These are phyloP conservation scores for Marasmarcha lunaedactyla DNA, from an alignment of 2,888 invertebrate species.

Conservation along the genomic window DNA sequence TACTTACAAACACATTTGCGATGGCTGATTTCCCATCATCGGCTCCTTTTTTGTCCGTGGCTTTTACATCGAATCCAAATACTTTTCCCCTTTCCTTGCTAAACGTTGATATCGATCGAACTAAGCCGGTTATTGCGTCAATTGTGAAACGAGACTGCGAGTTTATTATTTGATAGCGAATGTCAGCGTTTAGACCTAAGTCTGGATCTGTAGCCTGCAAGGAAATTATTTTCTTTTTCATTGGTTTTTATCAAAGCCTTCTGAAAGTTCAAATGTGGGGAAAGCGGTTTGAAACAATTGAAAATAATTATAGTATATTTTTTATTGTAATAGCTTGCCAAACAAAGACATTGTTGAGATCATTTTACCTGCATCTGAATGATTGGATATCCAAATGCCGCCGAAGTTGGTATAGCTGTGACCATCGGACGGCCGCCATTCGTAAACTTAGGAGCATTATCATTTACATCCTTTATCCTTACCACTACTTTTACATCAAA, in stretches of 20 bases:
- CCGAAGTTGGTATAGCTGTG: conserved; percentile 84
- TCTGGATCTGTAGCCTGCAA: conserved; percentile 80
- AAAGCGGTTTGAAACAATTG: too few species aligned
- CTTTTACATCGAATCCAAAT: conserved; percentile 89
- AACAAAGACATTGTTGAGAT: not conserved
- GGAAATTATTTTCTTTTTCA: too few species aligned
- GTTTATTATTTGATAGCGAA: conserved; percentile 84
- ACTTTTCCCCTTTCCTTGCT: conserved; percentile 79
- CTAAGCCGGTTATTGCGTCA: conserved; percentile 81
- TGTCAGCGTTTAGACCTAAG: conserved; percentile 79
- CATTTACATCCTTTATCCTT: conserved; percentile 83
- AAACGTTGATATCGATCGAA: conserved; percentile 78
- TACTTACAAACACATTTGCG: conserved; percentile 85
- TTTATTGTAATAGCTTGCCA: not conserved
- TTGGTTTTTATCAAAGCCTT: too few species aligned
- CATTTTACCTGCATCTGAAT: conserved; percentile 75
- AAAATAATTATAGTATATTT: too few species aligned
- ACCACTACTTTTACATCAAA: conserved; percentile 86
- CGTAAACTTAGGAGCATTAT: conserved; percentile 83
- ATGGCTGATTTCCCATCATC: conserved; percentile 87
- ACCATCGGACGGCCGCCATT: conserved; percentile 82
- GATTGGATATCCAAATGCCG: conserved; percentile 85
- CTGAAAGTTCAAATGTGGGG: too few species aligned
- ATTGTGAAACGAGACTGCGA: conserved; percentile 83
- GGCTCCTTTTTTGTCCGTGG: conserved; percentile 83